Base-by-base conservation (phyloP, 2,797 vertebrate genomes). In the Staurois parvus region DNA sequence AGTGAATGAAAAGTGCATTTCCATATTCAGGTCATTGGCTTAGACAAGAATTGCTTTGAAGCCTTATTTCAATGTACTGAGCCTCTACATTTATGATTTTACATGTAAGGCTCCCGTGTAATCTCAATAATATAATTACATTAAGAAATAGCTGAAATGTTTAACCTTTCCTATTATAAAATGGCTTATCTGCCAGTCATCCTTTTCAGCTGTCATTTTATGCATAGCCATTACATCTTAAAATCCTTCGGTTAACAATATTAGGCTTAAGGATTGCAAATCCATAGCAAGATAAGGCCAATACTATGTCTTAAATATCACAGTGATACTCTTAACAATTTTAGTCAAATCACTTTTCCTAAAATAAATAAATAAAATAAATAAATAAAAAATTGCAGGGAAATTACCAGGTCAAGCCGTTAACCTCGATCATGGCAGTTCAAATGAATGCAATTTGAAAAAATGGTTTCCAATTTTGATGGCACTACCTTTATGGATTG, bases 361-460 rank as follows among this genome's bases (percentile, higher is more conserved):
- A 88, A 72, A 86, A 89, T 77, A 89, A 77, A 90, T 88, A 90
- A 89, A 88, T 81, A 79, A 81, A 72, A 90, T 91, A 91, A 90
- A 72, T 62, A 90, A 52, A 89, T 88, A 82, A 80, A 85, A 82
- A 73, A 86, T 72, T 83, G 69, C 80, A 83, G 42, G 59, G 66
- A 91, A 91, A 89, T 91, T 90, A 84, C 88, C 84, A 90, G 87
- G 76, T 90, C 84, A 91, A 88, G 80, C 28, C 77, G 67, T 90
- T 89, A 91, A 70, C 87, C 67, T 85, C 69, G 84, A 75, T 76
- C 86, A 89, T 88, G 89, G 84, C 85, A 89, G 88, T 86, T 91
- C 87, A 90, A 88, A 83, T 90, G 78, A 93, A 91, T 89, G 17
- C 80, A 92, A 88, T 91, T 88, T 90, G 79, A 73, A 85, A 87